Conservation (phyloP, 2,797 vertebrate genomes). For the Poeciliopsis infans region DNA sequence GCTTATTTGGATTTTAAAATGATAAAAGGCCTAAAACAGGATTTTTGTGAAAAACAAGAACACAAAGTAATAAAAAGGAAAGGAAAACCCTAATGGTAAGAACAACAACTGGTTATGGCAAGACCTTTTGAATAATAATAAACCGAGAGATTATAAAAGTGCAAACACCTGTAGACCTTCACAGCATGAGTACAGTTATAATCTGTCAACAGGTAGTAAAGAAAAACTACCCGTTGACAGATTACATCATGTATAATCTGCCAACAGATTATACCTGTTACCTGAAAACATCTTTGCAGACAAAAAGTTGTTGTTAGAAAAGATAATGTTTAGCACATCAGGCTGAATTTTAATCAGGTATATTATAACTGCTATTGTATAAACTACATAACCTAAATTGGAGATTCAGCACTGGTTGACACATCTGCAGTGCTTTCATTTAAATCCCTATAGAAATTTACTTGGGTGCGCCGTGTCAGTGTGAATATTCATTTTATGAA, state of each 20-base stretch:
- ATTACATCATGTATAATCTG: no score
- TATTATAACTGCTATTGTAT: background rate
- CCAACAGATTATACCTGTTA: no score
- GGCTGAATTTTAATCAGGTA: background rate
- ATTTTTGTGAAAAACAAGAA: background rate
- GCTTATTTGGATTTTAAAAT: no score
- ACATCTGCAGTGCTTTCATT: background rate
- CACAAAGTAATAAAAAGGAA: background rate
- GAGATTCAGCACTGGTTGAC: background rate
- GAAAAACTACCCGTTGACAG: no score
- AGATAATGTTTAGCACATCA: background rate
- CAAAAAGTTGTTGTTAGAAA: background rate
- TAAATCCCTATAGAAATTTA: constrained; percentile 13
- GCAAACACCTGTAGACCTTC: background rate
- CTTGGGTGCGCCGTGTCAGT: constrained; percentile 13
- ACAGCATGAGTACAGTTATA: background rate
- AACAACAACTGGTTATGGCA: background rate
- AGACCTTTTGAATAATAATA: background rate
- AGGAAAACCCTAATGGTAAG: background rate
- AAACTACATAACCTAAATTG: background rate
- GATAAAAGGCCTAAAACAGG: background rate
- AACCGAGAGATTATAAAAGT: background rate
- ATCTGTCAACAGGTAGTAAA: background rate
- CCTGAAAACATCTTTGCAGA: background rate
- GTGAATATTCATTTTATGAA: constrained; percentile 59